A percentile compares a stretch with the other conserved stretches of the same genome.
These are phyloP conservation scores for Rosalia funebris DNA, from an alignment of 2,888 invertebrate genomes.

Conservation along the genomic window DNA sequence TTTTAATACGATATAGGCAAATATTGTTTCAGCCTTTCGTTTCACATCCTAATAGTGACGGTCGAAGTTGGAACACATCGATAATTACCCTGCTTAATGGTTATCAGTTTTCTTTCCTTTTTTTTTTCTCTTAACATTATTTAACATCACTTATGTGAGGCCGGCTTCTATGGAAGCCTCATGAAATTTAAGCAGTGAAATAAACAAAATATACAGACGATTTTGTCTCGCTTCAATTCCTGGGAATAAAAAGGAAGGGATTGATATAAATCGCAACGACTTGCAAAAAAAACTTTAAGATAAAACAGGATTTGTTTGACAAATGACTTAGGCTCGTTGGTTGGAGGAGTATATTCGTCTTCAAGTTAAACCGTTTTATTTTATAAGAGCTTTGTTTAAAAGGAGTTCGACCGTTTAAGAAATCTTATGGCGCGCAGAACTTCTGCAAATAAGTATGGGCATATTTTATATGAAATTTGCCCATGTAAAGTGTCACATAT, in stretches of 20 bases:
- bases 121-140: too few relatives aligned
- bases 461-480: slow-evolving; percentile 23
- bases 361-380: slow-evolving; percentile 36
- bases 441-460: slow-evolving; percentile 18
- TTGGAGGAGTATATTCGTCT: slow-evolving; percentile 42
- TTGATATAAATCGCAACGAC: slow-evolving; percentile 34
- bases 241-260: slow-evolving; percentile 14
- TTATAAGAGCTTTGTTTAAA: slow-evolving; percentile 32
- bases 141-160: too few relatives aligned
- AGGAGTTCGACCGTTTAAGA: slow-evolving; percentile 7
- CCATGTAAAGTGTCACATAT: slow-evolving; percentile 20
- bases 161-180: too few relatives aligned
- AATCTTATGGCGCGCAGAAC: slow-evolving; percentile 11
- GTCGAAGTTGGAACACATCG: too few relatives aligned
- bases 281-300: slow-evolving; percentile 31
- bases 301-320: slow-evolving; percentile 40
- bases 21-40: too few relatives aligned
- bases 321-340: slow-evolving; percentile 41
- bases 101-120: too few relatives aligned
- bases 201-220: not conserved
- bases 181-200: not conserved
- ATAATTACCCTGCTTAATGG: too few relatives aligned
- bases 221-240: not conserved
- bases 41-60: too few relatives aligned
- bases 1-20: too few relatives aligned